Percentiles rank a stretch among this genome's conserved stretches.
phyloP scores from a whole-genome alignment of 2,113 vertebrate genomes.

The Gadus chalcogrammus region DNA sequence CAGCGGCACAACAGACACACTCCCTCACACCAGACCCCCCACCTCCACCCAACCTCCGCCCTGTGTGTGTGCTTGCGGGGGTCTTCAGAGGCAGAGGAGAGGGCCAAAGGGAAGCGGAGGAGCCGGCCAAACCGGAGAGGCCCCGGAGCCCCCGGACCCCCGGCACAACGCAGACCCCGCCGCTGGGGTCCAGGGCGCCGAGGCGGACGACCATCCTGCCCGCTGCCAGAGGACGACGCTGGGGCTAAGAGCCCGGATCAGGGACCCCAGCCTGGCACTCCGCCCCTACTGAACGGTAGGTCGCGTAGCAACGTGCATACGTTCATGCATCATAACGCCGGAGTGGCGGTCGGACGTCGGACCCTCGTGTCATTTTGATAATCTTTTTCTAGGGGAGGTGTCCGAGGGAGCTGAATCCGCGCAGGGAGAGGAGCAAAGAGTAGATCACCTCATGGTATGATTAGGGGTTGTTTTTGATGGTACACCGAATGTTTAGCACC shows the following conservation, averaged over 20 bases:
- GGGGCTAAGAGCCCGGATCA: slow-evolving; percentile 52
- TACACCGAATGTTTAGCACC: not conserved
- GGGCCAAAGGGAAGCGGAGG: slow-evolving; percentile 73
- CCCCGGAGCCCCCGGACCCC: slow-evolving; percentile 58
- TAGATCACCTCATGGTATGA: slow-evolving; percentile 52
- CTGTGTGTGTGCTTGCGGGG: not conserved
- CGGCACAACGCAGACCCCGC: slow-evolving; percentile 49
- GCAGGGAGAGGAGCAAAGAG: slow-evolving; percentile 53
- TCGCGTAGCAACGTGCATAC: not conserved
- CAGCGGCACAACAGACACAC: too few relatives aligned
- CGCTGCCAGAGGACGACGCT: slow-evolving; percentile 54
- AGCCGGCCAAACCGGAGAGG: slow-evolving; percentile 69
- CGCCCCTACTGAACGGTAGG: slow-evolving; percentile 73
- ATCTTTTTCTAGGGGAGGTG: slow-evolving; percentile 59
- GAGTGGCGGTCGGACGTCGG: too few relatives aligned
- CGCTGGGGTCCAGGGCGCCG: slow-evolving; percentile 27
- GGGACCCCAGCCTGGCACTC: slow-evolving; percentile 47
- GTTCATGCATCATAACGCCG: not conserved
- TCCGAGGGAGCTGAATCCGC: slow-evolving; percentile 60
- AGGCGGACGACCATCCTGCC: slow-evolving; percentile 53
- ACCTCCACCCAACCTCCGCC: too few relatives aligned
- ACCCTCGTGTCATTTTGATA: not conserved
- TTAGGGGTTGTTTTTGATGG: not conserved
- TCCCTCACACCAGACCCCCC: not conserved
- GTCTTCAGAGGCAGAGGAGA: slow-evolving; percentile 79